A percentile compares a stretch with the other conserved stretches of the same genome.
Conservation (phyloP, 2,113 vertebrate genomes). For the Anas platyrhynchos region DNA sequence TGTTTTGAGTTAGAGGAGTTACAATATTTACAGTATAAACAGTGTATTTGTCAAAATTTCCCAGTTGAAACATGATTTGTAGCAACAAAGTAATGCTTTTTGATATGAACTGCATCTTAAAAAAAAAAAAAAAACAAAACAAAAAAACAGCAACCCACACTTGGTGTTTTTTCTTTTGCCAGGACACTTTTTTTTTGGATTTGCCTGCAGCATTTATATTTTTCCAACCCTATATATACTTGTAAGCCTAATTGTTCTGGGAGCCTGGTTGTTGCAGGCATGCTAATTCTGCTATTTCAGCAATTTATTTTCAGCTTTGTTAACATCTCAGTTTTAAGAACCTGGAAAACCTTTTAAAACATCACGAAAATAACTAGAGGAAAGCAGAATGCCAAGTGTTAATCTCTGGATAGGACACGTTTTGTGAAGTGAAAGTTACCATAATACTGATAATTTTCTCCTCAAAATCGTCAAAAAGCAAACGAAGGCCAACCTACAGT, state of each 20-base stretch:
- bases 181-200: not conserved
- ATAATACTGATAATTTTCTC: not conserved
- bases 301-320: constrained; percentile 8
- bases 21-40: not conserved
- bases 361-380: not conserved
- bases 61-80: not conserved
- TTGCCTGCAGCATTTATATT: not conserved
- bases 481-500: not conserved
- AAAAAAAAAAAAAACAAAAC: not conserved
- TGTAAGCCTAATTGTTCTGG: not conserved
- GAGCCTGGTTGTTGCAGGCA: not conserved
- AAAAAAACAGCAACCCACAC: not conserved
- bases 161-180: constrained; percentile 2
- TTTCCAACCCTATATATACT: not conserved
- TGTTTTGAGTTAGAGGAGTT: not conserved
- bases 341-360: not conserved
- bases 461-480: not conserved
- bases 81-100: not conserved
- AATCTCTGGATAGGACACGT: not conserved
- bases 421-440: not conserved
- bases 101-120: not conserved
- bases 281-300: constrained; percentile 3
- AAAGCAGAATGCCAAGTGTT: not conserved
- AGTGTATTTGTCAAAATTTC: not conserved
- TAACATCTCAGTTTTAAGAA: constrained; percentile 17